These are phyloP conservation scores for Cyphomyrus discorhynchus DNA, from an alignment of 2,113 vertebrate genomes.

Conservation along the genomic window DNA sequence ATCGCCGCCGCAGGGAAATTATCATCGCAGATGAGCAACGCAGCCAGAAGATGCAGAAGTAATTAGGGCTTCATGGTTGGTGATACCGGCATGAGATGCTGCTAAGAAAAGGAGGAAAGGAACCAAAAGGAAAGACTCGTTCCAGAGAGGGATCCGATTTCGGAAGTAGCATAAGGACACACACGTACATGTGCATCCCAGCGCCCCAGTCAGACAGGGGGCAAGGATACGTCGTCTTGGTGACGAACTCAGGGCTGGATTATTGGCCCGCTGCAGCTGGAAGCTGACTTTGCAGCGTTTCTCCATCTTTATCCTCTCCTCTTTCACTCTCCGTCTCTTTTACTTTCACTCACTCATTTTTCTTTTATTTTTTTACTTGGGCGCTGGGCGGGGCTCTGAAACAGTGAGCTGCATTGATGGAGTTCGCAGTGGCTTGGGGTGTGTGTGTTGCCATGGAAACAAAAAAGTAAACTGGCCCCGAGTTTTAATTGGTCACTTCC, in stretches of 20 bases:
- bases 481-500: slow-evolving; percentile 30
- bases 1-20: not conserved
- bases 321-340: slow-evolving; percentile 19
- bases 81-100: not conserved
- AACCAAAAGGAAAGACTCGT: not conserved
- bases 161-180: not conserved
- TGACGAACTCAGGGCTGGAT: not conserved
- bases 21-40: not conserved
- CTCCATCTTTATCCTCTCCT: not conserved
- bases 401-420: slow-evolving; percentile 8
- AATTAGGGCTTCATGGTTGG: not conserved
- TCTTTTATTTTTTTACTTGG: not conserved
- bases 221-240: not conserved
- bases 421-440: slow-evolving; percentile 18
- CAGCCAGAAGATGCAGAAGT: not conserved
- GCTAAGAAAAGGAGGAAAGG: not conserved
- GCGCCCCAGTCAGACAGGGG: not conserved
- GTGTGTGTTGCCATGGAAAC: slow-evolving; percentile 38
- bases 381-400: slow-evolving; percentile 3
- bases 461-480: slow-evolving; percentile 27
- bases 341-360: slow-evolving; percentile 21
- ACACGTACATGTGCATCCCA: not conserved
- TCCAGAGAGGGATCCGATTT: not conserved
- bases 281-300: not conserved
- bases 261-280: not conserved